Evolutionary conservation across 2,797 vertebrate species (phyloP), one percentile per base, ranked within the genome.

Genomic region (Tokudaia tokunoshimensis): DNA sequence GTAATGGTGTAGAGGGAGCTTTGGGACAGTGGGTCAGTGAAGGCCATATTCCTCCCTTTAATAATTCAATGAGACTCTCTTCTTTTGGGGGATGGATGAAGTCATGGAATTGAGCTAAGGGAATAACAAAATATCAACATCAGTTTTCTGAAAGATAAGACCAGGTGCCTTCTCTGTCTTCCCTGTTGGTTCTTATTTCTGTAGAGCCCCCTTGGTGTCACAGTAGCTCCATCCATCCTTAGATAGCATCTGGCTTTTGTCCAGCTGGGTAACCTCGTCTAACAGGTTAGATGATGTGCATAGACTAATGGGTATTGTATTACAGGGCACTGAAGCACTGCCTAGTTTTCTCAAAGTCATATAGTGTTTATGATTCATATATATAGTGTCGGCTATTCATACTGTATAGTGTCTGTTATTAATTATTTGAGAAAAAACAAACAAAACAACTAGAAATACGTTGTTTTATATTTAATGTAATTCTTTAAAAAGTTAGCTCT

Each of bases 61-160:
- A 24, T 55, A 59, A 19, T 1, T 84, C 34, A 24, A 11, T 65
- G 70, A 93, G 91, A 72, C 12, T 10, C 0, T 1, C 0, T 24
- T 19, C 14, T 78, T 86, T 87, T 52, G 26, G 17, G 41, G 2
- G 37, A 20, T 83, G 14, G 0, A 9, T 88, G 2, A 29, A 80
- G 44, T 93, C 59, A 67, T 37, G 86, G 70, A 91, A 78, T 65
- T 63, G 93, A 94, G 63, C 3, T 90, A 80, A 95, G n/a, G 57
- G 31, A 86, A 92, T 91, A 83, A 9, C 1, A 83, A 86, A 89
- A 31, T 37, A 93, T 59, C 50, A 59, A 76, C 74, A n/a, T 12
- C 59, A 14, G 55, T 89, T 95, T 96, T 95, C 82, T 92, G 44
- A 89, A 82, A 24, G 90, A 50, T 70, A 12, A 80, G 72, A 81